phyloP scores from a whole-genome alignment of 2,113 vertebrate genomes.

The Nibea coibor region DNA sequence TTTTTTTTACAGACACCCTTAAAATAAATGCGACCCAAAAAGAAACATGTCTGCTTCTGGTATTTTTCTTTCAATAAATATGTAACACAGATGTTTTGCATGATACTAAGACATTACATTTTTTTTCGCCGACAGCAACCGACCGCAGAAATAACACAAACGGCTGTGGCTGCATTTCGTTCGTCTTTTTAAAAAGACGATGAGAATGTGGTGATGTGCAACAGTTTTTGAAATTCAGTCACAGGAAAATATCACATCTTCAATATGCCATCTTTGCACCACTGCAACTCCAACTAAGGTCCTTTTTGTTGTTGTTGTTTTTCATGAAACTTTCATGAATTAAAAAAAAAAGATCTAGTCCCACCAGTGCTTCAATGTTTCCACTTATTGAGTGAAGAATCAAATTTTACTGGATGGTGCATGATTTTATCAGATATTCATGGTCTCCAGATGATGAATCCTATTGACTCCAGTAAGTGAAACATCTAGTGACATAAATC shows the following conservation, averaged over 20 bases:
- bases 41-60: not conserved
- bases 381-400: no score
- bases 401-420: not conserved
- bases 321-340: not conserved
- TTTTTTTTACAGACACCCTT: not conserved
- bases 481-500: no score
- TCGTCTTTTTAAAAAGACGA: not conserved
- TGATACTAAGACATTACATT: not conserved
- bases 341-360: no score
- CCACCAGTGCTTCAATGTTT: not conserved
- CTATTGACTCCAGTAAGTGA: no score
- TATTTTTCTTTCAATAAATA: not conserved
- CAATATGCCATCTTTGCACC: not conserved
- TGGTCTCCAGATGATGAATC: not conserved
- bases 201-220: not conserved
- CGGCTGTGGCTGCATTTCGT: no score
- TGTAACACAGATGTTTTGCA: slow-evolving; percentile 10
- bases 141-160: not conserved
- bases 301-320: not conserved
- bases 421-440: not conserved
- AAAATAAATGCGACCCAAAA: not conserved
- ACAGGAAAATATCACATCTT: not conserved
- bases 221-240: not conserved
- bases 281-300: no score
- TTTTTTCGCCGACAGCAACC: not conserved